Conservation (phyloP, 1,140 invertebrate genomes). For the Drosophila bifasciata region DNA sequence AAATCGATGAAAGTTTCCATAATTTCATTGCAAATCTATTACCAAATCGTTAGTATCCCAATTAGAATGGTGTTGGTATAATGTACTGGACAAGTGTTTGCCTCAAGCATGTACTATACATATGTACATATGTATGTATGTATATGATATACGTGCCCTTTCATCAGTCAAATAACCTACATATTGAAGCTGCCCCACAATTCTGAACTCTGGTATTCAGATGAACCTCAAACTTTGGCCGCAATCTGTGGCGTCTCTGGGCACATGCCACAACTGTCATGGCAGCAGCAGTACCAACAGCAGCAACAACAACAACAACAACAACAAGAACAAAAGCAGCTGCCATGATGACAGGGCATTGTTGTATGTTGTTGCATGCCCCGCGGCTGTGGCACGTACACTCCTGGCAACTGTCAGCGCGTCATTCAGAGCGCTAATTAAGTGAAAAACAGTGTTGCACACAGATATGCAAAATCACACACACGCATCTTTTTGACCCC, state of each 20-base stretch:
- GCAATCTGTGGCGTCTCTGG: constrained; percentile 27
- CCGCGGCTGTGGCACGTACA: constrained; percentile 61
- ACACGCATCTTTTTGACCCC: constrained; percentile 69
- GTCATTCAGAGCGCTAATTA: constrained; percentile 78
- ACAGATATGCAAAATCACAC: constrained; percentile 8
- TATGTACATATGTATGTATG: too few relatives aligned
- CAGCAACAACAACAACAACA: constrained; percentile 27
- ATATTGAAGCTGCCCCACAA: constrained; percentile 15
- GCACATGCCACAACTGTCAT: constrained; percentile 16
- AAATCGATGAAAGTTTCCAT: too few relatives aligned
- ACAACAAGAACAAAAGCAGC: neutral
- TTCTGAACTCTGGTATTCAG: constrained; percentile 19
- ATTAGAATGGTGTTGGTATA: too few relatives aligned
- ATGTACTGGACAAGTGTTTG: neutral
- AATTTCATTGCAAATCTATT: too few relatives aligned
- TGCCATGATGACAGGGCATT: constrained; percentile 27
- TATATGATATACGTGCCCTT: constrained; percentile 6
- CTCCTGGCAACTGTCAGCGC: constrained; percentile 73
- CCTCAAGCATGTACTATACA: constrained; percentile 7
- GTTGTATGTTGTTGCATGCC: constrained; percentile 58
- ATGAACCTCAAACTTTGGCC: constrained; percentile 17
- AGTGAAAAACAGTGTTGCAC: constrained; percentile 77
- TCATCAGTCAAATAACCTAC: constrained; percentile 22
- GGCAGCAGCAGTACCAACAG: neutral
- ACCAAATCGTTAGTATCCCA: too few relatives aligned